These are phyloP conservation scores for Andrena praecox DNA, from an alignment of 2,888 invertebrate species.

Conservation along the genomic window DNA sequence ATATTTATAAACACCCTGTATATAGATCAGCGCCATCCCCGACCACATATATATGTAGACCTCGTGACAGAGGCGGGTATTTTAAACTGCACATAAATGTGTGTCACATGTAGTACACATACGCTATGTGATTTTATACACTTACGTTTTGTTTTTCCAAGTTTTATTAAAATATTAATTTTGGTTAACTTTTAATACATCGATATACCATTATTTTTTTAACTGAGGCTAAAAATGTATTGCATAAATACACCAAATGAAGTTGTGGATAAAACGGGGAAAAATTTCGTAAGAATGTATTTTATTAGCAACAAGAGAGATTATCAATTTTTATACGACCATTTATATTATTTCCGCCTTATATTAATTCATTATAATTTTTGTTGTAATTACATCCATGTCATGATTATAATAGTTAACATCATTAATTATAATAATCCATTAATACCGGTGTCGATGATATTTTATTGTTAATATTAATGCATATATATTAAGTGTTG, in stretches of 20 bases:
- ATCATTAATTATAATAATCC: background rate
- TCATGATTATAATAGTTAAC: background rate
- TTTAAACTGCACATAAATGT: too few relatives aligned
- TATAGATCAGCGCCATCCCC: too few relatives aligned
- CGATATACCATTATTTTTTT: slow-evolving; percentile 4
- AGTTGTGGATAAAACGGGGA: background rate
- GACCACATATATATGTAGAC: too few relatives aligned
- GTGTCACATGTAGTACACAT: too few relatives aligned
- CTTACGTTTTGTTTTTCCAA: slow-evolving; percentile 8
- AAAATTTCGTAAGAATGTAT: slow-evolving; percentile 29
- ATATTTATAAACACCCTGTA: too few relatives aligned
- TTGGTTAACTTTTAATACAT: slow-evolving; percentile 3
- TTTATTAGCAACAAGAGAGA: background rate
- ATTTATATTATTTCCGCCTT: background rate
- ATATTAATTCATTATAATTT: background rate
- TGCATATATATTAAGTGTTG: background rate
- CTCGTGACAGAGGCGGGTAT: too few relatives aligned
- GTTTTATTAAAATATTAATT: slow-evolving; percentile 2
- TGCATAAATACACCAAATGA: slow-evolving; percentile 10
- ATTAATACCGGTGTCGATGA: too few relatives aligned
- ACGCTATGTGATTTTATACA: background rate
- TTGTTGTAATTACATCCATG: background rate
- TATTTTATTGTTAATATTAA: background rate
- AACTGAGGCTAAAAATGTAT: slow-evolving; percentile 4
- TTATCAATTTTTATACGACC: background rate